Conservation (phyloP, 1,140 invertebrate genomes). For the Bombus affinis region DNA sequence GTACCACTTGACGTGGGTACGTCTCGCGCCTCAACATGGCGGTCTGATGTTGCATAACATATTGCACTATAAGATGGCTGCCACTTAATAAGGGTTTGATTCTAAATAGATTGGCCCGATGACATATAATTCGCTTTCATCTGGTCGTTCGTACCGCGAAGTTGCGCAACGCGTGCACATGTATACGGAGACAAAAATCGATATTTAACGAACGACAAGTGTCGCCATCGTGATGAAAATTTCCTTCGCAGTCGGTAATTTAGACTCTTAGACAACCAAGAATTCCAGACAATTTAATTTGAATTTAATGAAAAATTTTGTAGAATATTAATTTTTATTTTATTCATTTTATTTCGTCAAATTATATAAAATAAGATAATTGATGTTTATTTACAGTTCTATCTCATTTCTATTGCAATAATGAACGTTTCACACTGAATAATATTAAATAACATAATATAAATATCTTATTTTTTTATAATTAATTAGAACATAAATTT, state of each 20-base stretch:
- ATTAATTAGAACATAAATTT: not conserved
- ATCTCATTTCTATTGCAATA: not conserved
- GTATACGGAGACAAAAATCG: slow-evolving; percentile 13
- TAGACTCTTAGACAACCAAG: not conserved
- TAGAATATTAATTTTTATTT: not conserved
- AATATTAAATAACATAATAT: not conserved
- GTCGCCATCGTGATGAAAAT: not conserved
- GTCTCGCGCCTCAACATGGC: slow-evolving; percentile 62
- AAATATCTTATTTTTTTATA: not conserved
- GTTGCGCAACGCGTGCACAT: slow-evolving; percentile 57
- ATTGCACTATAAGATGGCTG: slow-evolving; percentile 62
- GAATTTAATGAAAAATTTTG: not conserved
- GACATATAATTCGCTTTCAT: slow-evolving; percentile 75
- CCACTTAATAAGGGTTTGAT: slow-evolving; percentile 74
- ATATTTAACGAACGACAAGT: slow-evolving; percentile 1
- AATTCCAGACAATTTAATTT: too few relatives aligned
- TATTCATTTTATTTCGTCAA: not conserved
- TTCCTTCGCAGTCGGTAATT: not conserved
- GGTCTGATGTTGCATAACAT: slow-evolving; percentile 64
- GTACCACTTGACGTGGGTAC: slow-evolving; percentile 48
- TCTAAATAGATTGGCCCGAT: slow-evolving; percentile 78
- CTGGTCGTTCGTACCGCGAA: slow-evolving; percentile 38
- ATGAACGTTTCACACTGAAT: not conserved
- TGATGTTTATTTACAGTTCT: slow-evolving; percentile 39
- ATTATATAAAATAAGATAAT: slow-evolving; percentile 1